Conservation (phyloP, 1,140 invertebrate genomes). For the Cyclina sinensis region DNA sequence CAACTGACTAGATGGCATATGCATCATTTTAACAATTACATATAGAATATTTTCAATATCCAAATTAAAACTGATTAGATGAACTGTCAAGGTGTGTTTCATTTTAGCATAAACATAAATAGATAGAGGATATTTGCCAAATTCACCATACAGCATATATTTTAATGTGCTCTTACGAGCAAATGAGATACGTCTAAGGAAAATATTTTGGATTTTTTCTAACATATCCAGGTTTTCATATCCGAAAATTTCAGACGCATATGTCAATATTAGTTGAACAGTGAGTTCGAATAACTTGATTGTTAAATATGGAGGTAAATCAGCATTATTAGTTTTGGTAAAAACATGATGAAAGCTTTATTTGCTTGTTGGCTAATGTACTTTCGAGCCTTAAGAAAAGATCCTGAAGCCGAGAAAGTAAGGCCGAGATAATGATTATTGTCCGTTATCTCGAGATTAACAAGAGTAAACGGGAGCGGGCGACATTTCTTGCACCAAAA, state of each 20-base stretch:
- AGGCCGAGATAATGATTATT: conserved; percentile 38
- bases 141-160: conserved; percentile 7
- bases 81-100: too few relatives aligned
- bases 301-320: not conserved
- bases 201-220: conserved; percentile 27
- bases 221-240: conserved; percentile 35
- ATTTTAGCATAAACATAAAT: not conserved
- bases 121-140: conserved; percentile 23
- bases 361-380: conserved; percentile 25
- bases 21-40: too few relatives aligned
- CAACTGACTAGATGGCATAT: too few relatives aligned
- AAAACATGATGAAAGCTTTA: too few relatives aligned
- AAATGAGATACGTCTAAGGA: conserved; percentile 2
- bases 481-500: too few relatives aligned
- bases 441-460: conserved; percentile 6
- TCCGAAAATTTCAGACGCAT: not conserved
- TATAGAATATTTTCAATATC: too few relatives aligned
- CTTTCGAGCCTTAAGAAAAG: conserved; percentile 37
- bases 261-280: not conserved
- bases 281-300: conserved; percentile 43
- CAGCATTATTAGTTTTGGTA: too few relatives aligned
- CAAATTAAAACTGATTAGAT: too few relatives aligned
- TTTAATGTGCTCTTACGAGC: conserved; percentile 3
- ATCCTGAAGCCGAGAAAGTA: conserved; percentile 21
- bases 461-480: too few relatives aligned